These are phyloP conservation scores for Eulemur albifrons DNA, from an alignment of 2,797 vertebrate species.

Conservation along the genomic window DNA sequence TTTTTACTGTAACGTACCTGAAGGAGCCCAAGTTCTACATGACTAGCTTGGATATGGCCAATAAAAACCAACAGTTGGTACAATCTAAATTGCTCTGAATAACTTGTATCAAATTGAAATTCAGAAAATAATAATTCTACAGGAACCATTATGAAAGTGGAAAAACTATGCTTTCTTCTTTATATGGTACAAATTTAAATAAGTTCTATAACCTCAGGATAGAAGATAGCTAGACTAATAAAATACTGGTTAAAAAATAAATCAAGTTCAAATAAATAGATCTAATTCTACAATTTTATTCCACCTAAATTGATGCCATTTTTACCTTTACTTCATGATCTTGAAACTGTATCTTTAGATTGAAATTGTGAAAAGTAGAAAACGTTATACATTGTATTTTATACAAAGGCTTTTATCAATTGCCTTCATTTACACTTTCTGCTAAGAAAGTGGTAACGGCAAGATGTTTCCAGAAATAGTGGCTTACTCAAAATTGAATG, in stretches of 20 bases:
- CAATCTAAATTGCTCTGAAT: background rate
- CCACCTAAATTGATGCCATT: background rate
- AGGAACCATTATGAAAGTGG: background rate
- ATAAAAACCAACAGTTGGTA: background rate
- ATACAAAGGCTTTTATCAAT: background rate
- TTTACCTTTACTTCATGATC: background rate
- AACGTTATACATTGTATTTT: background rate
- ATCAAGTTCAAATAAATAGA: background rate
- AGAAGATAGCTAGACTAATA: background rate
- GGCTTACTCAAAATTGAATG: background rate
- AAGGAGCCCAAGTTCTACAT: background rate
- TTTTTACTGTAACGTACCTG: background rate
- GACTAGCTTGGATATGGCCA: background rate
- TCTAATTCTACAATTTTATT: background rate
- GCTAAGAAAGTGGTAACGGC: background rate
- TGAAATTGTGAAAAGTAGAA: background rate
- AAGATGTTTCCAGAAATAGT: background rate
- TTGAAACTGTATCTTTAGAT: background rate
- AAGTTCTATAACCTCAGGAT: background rate
- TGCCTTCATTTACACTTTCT: background rate
- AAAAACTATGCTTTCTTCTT: background rate
- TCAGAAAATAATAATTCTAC: background rate
- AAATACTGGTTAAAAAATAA: conserved; percentile 3
- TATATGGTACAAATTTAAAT: background rate
- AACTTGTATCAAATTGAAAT: conserved; percentile 10